Base-by-base conservation (phyloP, 2,113 vertebrate genomes). In the Macrotis lagotis region DNA sequence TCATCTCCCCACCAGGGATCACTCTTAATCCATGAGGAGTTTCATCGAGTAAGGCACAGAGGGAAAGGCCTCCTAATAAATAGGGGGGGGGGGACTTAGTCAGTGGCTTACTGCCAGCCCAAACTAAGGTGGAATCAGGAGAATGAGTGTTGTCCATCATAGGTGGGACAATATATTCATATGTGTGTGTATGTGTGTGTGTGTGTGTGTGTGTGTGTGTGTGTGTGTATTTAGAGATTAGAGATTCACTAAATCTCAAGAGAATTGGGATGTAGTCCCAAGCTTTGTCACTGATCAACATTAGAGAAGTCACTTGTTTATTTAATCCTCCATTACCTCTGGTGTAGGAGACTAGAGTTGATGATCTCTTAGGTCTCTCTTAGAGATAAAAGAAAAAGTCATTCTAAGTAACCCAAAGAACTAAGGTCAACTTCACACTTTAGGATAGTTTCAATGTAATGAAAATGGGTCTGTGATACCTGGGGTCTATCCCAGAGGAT, bases 41-140 rank as follows among this genome's bases (percentile, higher is more conserved):
- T 93, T 94, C 25, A 93, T 94, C 94, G 96, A 97, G 94, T 96
- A 98, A 98, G 97, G 97, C 97, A 96, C 97, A 94, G 50, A 94
- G 74, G 94, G 91, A 96, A 28, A 94, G 89, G 92, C 91, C 94
- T 95, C 91, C 90, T 14, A 26, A 0, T 12, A 48, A 90, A 94
- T 50, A 95, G 52, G 26, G 4, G 48, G 89, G 50, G 88, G 0
- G 50, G 95, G 93, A 83, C 50, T 93, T 47, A 25, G 83, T 94
- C 26, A 52, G 51, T 26, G 25, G 88, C 11, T 95, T 95, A 93
- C 44, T 44, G 88, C 88, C 55, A 95, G 25, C 89, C n/a, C 88
- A 93, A 93, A 48, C 19, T 37, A 92, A 95, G 96, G 14, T 88
- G n/a, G n/a, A 94, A 50, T 55, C 26, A 95, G 95, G 50, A 92